Base-by-base conservation (phyloP, 2,888 invertebrate genomes). In the Thalpophila matura region DNA sequence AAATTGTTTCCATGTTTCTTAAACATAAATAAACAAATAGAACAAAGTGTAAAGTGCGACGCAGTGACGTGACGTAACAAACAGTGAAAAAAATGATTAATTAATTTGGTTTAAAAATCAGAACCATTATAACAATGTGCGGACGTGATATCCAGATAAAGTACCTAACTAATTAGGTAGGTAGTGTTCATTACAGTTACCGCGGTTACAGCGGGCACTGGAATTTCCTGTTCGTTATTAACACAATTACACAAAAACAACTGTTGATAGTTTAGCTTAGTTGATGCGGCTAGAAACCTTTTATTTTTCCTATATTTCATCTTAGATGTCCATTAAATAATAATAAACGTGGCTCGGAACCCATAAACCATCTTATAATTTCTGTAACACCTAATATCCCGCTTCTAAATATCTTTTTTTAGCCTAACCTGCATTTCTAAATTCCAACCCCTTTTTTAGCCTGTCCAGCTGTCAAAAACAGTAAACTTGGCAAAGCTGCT, bases 71-170 rank as follows among this genome's bases (percentile, higher is more conserved):
- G n/a, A n/a, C n/a, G n/a, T n/a, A n/a, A n/a, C n/a, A 12, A 16
- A 35, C n/a, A 14, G 16, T 26, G 14, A 20, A 37, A 45, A 31
- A n/a, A 42, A 50, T 35, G 6, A n/a, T 5, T 7, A 24, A 4
- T 26, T 14, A 37, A 38, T 16, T 31, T n/a, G 9, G 12, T 2
- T 27, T 22, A 20, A n/a, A 29, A 54, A 68, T 73, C 20, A 54
- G 43, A 54, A 35, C 45, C 14, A 37, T 54, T 51, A 42, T 37
- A 60, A 79, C 69, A 66, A 68, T 62, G 54, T 40, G 42, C 79
- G 79, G 80, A 74, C 76, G 79, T 77, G 68, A 73, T 79, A 68
- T 51, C 18, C 47, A 75, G 72, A 69, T 77, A 65, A 55, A 73
- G 49, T 72, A n/a, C n/a, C n/a, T n/a, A n/a, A n/a, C n/a, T n/a